Base-by-base conservation (phyloP, 2,113 vertebrate species). In the Ctenomys sociabilis region DNA sequence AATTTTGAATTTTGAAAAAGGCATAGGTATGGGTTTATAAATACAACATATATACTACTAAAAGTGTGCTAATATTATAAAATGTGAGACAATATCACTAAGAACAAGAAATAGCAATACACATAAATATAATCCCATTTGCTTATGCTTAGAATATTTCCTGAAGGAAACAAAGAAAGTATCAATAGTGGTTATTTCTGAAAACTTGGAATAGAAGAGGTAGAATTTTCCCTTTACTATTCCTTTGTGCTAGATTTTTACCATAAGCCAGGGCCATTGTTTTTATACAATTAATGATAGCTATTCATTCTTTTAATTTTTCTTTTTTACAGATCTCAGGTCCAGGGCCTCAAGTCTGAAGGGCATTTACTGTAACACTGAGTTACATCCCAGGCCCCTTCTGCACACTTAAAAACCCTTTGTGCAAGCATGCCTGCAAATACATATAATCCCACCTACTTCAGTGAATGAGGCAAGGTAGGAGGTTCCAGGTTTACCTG, bases 221-320 rank as follows among this genome's bases (percentile, higher is more conserved):
- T 63, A 2, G 24, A 81, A 88, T 64, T 81, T 91, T 92, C 84
- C 24, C 57, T 80, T 93, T 73, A 96, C 1, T 85, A 4, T 14
- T 82, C 16, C 83, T 94, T 95, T 77, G 66, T 59, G 91, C 32
- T 92, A 10, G 81, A 93, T 94, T 87, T 93, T 96, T 90, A 89
- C 24, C 21, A 91, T 35, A 30, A 26, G 57, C 10, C 90, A 37
- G 13, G 32, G 82, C 85, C 61, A 95, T 84, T 43, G 88, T 84
- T 72, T 95, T 88, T 70, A 92, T 80, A 88, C 21, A 92, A n/a
- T 35, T 91, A 93, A 85, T 72, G 95, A 75, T n/a, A 57, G n/a
- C 57, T 88, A 30, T 61, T 88, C 37, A 64, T 91, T 91, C 57
- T 95, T 96, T 77, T 80, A 26, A 30, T 80, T 78, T 52, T 54